Conservation (phyloP, 2,113 vertebrate genomes). For the Brachyistius frenatus region DNA sequence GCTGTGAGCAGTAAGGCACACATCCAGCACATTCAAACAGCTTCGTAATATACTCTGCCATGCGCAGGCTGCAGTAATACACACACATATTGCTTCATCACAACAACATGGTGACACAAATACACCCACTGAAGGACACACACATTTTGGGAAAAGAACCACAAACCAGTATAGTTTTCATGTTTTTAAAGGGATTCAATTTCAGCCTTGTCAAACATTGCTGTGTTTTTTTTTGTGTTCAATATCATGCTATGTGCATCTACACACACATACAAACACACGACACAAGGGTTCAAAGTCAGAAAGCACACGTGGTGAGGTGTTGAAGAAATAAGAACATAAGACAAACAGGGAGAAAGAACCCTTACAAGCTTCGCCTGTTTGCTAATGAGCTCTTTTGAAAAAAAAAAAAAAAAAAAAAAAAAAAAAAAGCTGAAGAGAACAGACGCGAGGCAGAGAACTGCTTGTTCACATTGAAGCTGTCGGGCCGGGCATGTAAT, state of each 20-base stretch:
- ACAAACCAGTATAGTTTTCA: conserved; percentile 19
- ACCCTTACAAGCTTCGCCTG: neutral
- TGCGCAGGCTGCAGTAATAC: neutral
- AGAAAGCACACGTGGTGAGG: conserved; percentile 35
- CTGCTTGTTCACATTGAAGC: conserved; percentile 3
- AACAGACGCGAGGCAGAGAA: neutral
- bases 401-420: too few relatives aligned
- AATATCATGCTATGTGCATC: conserved; percentile 10
- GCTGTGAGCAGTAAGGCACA: conserved; percentile 51
- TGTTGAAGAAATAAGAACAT: neutral
- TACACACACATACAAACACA: neutral
- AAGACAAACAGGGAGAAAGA: neutral
- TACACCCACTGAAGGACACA: conserved; percentile 27
- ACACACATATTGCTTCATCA: conserved; percentile 11
- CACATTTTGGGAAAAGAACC: neutral
- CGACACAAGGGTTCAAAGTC: neutral
- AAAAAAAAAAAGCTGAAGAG: conserved; percentile 2
- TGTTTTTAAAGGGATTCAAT: conserved; percentile 54
- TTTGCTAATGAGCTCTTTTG: conserved; percentile 40
- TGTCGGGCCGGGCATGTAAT: conserved; percentile 22
- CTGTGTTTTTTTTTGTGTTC: conserved; percentile 28
- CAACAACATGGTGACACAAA: conserved; percentile 21
- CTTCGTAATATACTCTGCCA: conserved; percentile 10
- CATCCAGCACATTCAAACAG: conserved; percentile 43
- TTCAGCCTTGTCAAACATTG: conserved; percentile 49